Evolutionary conservation across 2,888 invertebrate genomes (phyloP), one percentile per base, ranked within the genome.

Genomic region (Thysanoteuthis rhombus): DNA sequence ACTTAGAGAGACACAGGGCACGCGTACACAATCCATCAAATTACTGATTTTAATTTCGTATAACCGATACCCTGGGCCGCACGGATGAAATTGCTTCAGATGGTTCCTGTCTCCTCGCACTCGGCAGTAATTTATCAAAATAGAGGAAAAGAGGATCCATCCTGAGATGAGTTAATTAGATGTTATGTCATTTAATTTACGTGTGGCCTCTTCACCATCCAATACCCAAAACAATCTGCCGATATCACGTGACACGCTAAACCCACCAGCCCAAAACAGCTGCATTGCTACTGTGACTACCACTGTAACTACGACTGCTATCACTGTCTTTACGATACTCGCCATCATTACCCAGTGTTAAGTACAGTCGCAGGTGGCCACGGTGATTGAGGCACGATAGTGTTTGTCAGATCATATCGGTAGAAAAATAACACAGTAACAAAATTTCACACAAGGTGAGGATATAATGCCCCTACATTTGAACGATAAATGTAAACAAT

Each of bases 31-130:
- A 75, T 75, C 75, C n/a, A 75, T 75, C 75, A 75, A 75, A 75
- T 75, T 75, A 75, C 75, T 75, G 75, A 75, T 75, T 75, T 75
- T 75, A 75, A 75, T 75, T 75, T 75, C 75, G 75, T 75, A 75
- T 75, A 75, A 75, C 12, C 36, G 75, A 75, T 75, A 75, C 75
- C 75, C 16, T n/a, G n/a, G 75, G n/a, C 75, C 75, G 75, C n/a
- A n/a, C n/a, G n/a, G n/a, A 75, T 75, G 75, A 75, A 75, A 75
- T 75, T 75, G 75, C 75, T 75, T 75, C 75, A 75, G 75, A 75
- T 75, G n/a, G 75, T 75, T 75, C 75, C 75, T 75, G 75, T 75
- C 75, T 75, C 75, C 75, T 75, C n/a, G 75, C 75, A n/a, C n/a
- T 75, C 36, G 75, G n/a, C 36, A 75, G 75, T 36, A 75, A 75